Conservation (phyloP, 2,888 invertebrate species). For the Keiferia lycopersicella region DNA sequence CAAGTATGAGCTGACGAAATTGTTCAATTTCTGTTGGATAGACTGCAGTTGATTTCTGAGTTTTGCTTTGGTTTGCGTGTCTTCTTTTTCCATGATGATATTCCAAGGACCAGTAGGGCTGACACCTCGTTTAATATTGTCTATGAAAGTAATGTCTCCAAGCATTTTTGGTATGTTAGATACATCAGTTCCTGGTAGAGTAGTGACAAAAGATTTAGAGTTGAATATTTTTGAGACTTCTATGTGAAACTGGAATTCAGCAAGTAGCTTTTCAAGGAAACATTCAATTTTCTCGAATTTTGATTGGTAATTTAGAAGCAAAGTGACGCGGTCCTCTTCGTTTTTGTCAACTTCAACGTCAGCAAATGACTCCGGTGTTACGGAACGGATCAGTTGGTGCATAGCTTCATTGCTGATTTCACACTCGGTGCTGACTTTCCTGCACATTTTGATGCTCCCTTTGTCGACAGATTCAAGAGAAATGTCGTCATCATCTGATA, state of each 20-base stretch:
- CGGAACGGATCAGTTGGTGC: conserved; percentile 44
- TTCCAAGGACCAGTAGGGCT: conserved; percentile 65
- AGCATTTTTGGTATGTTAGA: conserved; percentile 45
- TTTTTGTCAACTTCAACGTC: conserved; percentile 66
- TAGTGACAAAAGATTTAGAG: conserved; percentile 49
- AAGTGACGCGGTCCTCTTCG: conserved; percentile 58
- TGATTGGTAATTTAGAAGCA: conserved; percentile 60
- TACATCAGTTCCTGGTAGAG: conserved; percentile 46
- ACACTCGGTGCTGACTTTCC: conserved; percentile 28
- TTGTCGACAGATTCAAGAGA: conserved; percentile 48
- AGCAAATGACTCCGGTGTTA: conserved; percentile 64
- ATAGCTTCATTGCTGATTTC: conserved; percentile 38
- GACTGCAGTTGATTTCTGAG: conserved; percentile 58
- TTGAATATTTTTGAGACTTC: conserved; percentile 70
- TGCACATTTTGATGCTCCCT: conserved; percentile 29
- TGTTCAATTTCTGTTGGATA: conserved; percentile 58
- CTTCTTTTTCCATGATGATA: conserved; percentile 63
- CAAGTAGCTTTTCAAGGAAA: conserved; percentile 57
- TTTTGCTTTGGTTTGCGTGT: conserved; percentile 53
- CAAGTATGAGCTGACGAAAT: conserved; percentile 54
- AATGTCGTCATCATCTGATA: conserved; percentile 62
- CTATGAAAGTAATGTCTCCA: conserved; percentile 45
- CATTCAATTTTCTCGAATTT: conserved; percentile 63
- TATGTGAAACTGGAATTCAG: conserved; percentile 70
- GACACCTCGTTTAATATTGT: conserved; percentile 43